Conservation (phyloP, 2,113 vertebrate species). For the Gobiocypris rarus region DNA sequence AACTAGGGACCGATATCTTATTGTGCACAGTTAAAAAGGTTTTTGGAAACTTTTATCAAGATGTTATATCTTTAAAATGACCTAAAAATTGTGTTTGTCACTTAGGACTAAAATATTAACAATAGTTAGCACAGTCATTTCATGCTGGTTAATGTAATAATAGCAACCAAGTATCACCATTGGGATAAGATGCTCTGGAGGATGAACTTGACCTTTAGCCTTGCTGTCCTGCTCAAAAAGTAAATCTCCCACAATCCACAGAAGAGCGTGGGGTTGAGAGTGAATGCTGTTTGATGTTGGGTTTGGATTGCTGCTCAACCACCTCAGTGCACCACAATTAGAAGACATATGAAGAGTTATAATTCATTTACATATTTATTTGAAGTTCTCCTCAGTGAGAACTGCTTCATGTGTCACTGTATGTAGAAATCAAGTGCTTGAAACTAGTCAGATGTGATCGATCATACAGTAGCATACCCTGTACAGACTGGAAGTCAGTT, state of each 20-base stretch:
- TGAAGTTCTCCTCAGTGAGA: neutral
- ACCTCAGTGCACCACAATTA: neutral
- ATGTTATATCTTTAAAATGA: neutral
- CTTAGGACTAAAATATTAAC: neutral
- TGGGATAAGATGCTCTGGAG: neutral
- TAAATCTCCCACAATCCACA: neutral
- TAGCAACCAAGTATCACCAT: neutral
- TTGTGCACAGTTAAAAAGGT: neutral
- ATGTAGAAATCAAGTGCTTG: neutral
- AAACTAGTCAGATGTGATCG: too few relatives aligned
- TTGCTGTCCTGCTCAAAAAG: too few relatives aligned
- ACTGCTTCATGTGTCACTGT: neutral
- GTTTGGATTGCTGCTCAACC: neutral
- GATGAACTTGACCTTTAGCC: neutral
- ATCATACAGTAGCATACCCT: too few relatives aligned
- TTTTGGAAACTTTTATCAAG: neutral
- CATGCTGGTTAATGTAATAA: neutral
- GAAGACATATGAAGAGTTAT: neutral
- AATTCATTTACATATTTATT: neutral
- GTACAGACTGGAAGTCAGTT: neutral
- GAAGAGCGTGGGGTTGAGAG: neutral
- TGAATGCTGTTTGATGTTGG: neutral
- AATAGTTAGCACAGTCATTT: neutral
- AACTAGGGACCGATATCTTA: neutral
- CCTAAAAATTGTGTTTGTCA: neutral